Base-by-base conservation (phyloP, 2,888 invertebrate genomes). In the Erebia ligea region DNA sequence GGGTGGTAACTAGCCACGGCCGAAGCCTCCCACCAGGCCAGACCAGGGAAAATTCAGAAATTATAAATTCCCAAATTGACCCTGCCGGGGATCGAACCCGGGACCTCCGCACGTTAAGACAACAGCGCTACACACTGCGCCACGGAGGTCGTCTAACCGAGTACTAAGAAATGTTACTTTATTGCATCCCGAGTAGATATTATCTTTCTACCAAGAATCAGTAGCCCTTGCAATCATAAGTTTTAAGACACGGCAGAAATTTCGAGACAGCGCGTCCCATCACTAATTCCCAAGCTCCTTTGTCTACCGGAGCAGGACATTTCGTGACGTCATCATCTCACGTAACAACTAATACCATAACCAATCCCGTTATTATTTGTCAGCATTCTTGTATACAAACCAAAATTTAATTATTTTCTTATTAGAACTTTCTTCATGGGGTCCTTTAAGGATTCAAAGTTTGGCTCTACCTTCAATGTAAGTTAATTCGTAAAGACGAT, bases 261-360 rank as follows among this genome's bases (percentile, higher is more conserved):
- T 72, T 69, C 64, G 64, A 56, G 56, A 65, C 50, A 64, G 62
- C 83, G 85, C 84, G 84, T 84, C 76, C 81, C 78, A 76, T 82
- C 81, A 82, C 81, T 83, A 86, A 88, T 88, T 88, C 86, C 84
- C 81, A 77, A 76, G 81, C 83, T 86, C 84, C 83, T 82, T 84
- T 83, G 84, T 86, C 81, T 83, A 79, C 21, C 54, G 58, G 19
- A 58, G 79, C 73, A 74, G 76, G 84, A 86, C 85, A 83, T 84
- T 83, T 84, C 81, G 83, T 86, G 86, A 88, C 85, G 87, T 89
- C 89, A 87, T 89, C 89, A 84, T 87, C 82, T 58, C 82, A 79
- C 61, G 74, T 69, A 68, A 73, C 67, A 1, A 34, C 34, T 6
- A 63, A 67, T 45, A 45, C 10, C 70, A 65, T 73, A 71, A 75